Evolutionary conservation across 1,140 invertebrate genomes (phyloP).

Genomic region (Rhynchophorus ferrugineus): DNA sequence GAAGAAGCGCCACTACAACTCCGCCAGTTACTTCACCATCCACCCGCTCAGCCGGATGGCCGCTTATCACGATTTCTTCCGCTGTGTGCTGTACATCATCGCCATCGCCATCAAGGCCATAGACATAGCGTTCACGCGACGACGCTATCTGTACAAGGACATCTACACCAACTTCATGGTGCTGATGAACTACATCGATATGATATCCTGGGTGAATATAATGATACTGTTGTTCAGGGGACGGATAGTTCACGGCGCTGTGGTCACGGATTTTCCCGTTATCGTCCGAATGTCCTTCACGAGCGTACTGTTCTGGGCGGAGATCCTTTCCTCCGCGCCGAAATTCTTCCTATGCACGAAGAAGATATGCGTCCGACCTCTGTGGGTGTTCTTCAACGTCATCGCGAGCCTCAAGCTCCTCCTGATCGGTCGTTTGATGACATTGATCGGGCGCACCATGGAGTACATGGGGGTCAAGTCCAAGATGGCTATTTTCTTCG

Average conservation of each 20-base stretch:
- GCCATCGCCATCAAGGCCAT: background rate
- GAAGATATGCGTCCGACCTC: background rate
- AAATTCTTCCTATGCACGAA: background rate
- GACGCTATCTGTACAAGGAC: background rate
- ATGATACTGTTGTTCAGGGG: constrained; percentile 4
- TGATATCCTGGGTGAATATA: constrained; percentile 4
- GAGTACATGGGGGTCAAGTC: constrained; percentile 1
- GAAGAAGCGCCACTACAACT: background rate
- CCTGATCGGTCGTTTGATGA: background rate
- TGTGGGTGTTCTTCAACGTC: background rate
- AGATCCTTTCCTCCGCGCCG: background rate
- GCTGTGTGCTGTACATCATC: background rate
- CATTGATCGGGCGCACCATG: background rate
- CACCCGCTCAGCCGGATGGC: background rate
- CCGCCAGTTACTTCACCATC: background rate
- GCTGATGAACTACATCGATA: background rate
- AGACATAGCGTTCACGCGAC: background rate
- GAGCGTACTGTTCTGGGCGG: background rate
- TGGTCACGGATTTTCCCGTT: background rate
- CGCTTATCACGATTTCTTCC: background rate
- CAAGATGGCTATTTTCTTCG: background rate
- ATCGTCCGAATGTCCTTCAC: background rate
- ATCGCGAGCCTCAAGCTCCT: background rate
- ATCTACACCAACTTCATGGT: background rate
- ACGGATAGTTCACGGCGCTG: background rate